Percentiles rank a stretch among this genome's conserved stretches.
Evolutionary conservation across 1,140 invertebrate species (phyloP).

Genomic region (Drosophila repletoides): DNA sequence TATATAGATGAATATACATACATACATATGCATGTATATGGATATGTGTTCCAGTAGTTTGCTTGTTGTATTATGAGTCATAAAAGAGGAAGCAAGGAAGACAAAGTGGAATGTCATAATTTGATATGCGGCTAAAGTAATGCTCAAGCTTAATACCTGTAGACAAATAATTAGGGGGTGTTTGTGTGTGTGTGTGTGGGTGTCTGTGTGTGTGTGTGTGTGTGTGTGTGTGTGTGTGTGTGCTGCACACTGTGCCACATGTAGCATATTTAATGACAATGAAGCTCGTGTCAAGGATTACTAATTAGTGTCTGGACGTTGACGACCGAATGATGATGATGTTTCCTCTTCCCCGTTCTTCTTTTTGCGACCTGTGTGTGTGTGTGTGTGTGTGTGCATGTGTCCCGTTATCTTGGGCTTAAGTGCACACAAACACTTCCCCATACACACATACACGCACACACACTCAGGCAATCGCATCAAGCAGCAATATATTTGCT

Average conservation of each 20-base stretch:
- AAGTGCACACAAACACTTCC: conserved; percentile 49
- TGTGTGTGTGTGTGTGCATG: background rate
- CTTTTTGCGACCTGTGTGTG: conserved; percentile 14
- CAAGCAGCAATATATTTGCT: conserved; percentile 53
- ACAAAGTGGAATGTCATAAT: conserved; percentile 50
- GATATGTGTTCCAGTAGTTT: background rate
- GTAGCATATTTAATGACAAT: conserved; percentile 74
- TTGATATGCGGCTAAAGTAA: conserved; percentile 58
- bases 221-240: background rate
- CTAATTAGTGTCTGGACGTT: conserved; percentile 79
- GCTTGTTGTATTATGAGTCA: conserved; percentile 26
- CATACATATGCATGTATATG: too few relatives aligned
- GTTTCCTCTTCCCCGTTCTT: background rate
- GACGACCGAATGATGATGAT: conserved; percentile 58
- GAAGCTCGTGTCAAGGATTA: conserved; percentile 79
- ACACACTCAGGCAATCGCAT: background rate
- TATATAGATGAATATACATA: background rate
- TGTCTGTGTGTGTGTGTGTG: background rate
- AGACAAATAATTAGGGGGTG: conserved; percentile 68
- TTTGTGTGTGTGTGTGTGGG: background rate
- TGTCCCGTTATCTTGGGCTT: conserved; percentile 49
- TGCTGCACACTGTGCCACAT: conserved; percentile 35
- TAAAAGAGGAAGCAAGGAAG: background rate
- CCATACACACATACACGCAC: background rate
- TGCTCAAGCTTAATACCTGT: conserved; percentile 68